phyloP scores from a whole-genome alignment of 1,140 invertebrate genomes.

The Helicoverpa zea region DNA sequence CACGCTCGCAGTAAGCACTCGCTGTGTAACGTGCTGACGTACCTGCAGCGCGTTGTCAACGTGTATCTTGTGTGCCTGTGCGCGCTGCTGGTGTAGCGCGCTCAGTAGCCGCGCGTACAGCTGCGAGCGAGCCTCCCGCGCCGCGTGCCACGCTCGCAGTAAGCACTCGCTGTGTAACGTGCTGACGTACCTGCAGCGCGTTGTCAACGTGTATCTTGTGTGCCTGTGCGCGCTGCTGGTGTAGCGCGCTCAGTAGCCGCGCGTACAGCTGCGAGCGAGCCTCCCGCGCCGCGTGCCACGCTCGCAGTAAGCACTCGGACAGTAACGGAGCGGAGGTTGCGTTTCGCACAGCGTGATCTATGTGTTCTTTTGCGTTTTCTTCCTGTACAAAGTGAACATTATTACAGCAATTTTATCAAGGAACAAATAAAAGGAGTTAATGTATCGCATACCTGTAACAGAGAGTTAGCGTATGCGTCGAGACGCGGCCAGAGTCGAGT shows the following conservation, averaged over 20 bases:
- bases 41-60: slow-evolving; percentile 78
- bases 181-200: slow-evolving; percentile 65
- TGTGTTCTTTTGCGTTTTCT: slow-evolving; percentile 56
- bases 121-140: slow-evolving; percentile 24
- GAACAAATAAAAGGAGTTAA: neutral
- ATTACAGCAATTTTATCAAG: neutral
- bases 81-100: slow-evolving; percentile 61
- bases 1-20: neutral
- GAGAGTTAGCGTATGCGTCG: slow-evolving; percentile 55
- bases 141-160: slow-evolving; percentile 6
- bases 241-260: slow-evolving; percentile 60
- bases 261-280: slow-evolving; percentile 34
- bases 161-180: neutral
- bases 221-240: slow-evolving; percentile 52
- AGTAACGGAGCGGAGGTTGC: slow-evolving; percentile 58
- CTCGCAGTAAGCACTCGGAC: slow-evolving; percentile 63
- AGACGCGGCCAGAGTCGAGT: slow-evolving; percentile 58
- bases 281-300: slow-evolving; percentile 43
- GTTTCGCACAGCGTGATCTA: slow-evolving; percentile 56
- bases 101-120: slow-evolving; percentile 54
- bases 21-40: neutral
- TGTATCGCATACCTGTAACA: slow-evolving; percentile 57
- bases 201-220: slow-evolving; percentile 75
- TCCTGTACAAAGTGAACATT: slow-evolving; percentile 50
- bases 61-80: slow-evolving; percentile 59